Conservation (phyloP, 2,113 vertebrate species). For the Opisthocomus hoazin region DNA sequence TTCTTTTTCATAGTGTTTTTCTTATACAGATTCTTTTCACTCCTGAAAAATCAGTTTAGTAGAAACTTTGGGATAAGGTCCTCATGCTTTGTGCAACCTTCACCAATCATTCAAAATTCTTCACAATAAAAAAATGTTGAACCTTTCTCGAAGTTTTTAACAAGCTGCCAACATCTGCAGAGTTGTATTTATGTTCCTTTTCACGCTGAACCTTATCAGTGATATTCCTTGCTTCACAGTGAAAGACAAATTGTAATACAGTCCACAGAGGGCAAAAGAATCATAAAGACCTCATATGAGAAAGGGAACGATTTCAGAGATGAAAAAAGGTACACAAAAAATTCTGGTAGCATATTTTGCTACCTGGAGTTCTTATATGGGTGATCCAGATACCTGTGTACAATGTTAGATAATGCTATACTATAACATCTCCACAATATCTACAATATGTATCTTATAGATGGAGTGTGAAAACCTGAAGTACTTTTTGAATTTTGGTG, state of each 20-base stretch:
- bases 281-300: slow-evolving; percentile 5
- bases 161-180: slow-evolving; percentile 21
- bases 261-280: slow-evolving; percentile 32
- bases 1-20: not conserved
- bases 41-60: not conserved
- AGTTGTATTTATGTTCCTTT: slow-evolving; percentile 1
- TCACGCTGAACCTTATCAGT: not conserved
- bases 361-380: not conserved
- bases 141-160: slow-evolving; percentile 15
- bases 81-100: not conserved
- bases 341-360: not conserved
- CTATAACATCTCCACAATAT: not conserved
- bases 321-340: not conserved
- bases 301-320: slow-evolving; percentile 39
- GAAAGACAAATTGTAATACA: slow-evolving; percentile 50
- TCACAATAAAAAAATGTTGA: slow-evolving; percentile 8
- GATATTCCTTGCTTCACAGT: slow-evolving; percentile 13
- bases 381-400: not conserved
- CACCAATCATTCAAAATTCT: not conserved
- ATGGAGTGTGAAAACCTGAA: not conserved
- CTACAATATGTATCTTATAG: not conserved
- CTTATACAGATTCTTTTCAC: not conserved
- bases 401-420: not conserved
- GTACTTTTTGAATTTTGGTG: not conserved
- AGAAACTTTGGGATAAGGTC: not conserved